Conservation (phyloP, 2,888 invertebrate genomes). For the Balanococcus diminutus region DNA sequence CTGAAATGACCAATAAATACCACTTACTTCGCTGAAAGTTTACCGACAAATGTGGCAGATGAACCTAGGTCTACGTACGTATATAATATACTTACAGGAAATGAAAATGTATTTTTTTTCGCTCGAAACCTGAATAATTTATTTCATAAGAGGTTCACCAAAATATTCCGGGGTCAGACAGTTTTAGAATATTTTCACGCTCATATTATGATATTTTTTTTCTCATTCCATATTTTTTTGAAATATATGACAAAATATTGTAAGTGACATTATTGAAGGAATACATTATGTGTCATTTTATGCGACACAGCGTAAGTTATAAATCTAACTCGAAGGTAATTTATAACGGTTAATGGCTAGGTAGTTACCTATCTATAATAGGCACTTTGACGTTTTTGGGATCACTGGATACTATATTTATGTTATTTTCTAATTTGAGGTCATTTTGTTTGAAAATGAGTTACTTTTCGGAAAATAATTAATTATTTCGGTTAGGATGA, state of each 20-base stretch:
- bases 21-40: neutral
- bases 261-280: neutral
- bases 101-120: neutral
- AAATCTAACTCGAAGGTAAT: neutral
- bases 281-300: neutral
- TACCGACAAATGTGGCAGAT: neutral
- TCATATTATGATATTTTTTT: neutral
- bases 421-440: neutral
- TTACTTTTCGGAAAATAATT: neutral
- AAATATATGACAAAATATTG: neutral
- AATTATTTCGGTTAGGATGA: neutral
- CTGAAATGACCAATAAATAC: conserved; percentile 13
- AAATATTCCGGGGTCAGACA: neutral
- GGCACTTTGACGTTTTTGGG: neutral
- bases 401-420: neutral
- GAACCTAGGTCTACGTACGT: neutral
- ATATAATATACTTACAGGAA: neutral
- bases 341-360: neutral
- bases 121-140: neutral
- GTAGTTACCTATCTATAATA: too few species aligned
- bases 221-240: neutral
- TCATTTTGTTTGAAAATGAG: neutral
- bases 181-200: neutral
- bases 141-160: neutral
- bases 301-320: neutral